A percentile compares a stretch with the other conserved stretches of the same genome.
phyloP scores from a whole-genome alignment of 2,797 vertebrate genomes.

The Hypotaenidia okinawae region DNA sequence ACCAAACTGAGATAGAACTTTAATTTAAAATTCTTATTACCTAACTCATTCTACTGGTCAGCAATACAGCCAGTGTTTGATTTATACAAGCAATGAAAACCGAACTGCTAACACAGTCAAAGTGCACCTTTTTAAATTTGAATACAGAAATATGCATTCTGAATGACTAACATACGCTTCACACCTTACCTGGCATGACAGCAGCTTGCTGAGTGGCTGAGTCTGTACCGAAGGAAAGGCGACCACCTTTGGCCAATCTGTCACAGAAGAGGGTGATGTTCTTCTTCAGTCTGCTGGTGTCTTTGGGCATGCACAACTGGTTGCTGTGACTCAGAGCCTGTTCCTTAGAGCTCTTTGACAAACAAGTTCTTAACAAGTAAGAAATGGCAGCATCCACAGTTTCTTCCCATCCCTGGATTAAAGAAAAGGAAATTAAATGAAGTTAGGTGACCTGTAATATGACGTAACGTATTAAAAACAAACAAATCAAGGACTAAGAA shows the following conservation, averaged over 20 bases:
- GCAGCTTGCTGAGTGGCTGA: slow-evolving; percentile 75
- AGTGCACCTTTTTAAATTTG: background rate
- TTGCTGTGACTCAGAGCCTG: slow-evolving; percentile 85
- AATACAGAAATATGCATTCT: background rate
- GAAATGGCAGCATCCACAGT: slow-evolving; percentile 90
- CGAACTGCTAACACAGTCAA: background rate
- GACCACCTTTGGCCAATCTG: slow-evolving; percentile 90
- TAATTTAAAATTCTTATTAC: slow-evolving; percentile 36
- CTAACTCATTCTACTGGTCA: slow-evolving; percentile 38
- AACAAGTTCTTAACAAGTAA: slow-evolving; percentile 90
- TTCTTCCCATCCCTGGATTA: slow-evolving; percentile 93
- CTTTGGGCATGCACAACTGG: slow-evolving; percentile 86
- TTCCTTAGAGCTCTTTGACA: slow-evolving; percentile 92
- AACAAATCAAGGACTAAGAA: background rate
- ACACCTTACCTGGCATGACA: slow-evolving; percentile 83
- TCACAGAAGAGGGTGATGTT: slow-evolving; percentile 93
- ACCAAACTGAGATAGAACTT: slow-evolving; percentile 40
- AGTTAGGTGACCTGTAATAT: background rate
- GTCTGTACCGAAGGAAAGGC: slow-evolving; percentile 86
- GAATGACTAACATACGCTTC: background rate
- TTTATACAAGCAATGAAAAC: background rate
- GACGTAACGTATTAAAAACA: background rate
- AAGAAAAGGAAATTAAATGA: slow-evolving; percentile 6
- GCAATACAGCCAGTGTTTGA: background rate
- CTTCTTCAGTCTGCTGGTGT: slow-evolving; percentile 90